Percentiles rank a stretch among this genome's conserved stretches.
These are phyloP conservation scores for Yponomeuta evonymella DNA, from an alignment of 2,888 invertebrate genomes.

Conservation along the genomic window DNA sequence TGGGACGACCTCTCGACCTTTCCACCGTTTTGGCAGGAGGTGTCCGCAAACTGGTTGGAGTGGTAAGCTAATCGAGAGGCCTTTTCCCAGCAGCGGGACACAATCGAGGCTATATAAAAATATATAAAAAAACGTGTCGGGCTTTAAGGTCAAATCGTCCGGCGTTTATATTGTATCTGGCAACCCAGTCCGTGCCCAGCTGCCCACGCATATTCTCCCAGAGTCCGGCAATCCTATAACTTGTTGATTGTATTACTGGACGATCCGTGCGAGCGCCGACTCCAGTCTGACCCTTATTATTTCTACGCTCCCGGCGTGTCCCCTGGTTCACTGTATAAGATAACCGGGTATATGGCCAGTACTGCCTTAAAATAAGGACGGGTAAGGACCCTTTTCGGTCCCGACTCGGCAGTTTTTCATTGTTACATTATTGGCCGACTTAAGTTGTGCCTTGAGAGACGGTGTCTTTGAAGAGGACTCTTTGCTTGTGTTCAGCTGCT, in stretches of 20 bases:
- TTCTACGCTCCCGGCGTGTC: neutral
- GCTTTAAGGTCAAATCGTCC: no score
- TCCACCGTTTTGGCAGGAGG: no score
- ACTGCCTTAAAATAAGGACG: neutral
- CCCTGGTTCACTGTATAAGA: neutral
- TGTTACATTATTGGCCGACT: neutral
- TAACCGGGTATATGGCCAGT: neutral
- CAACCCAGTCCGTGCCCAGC: neutral
- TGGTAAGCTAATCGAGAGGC: no score
- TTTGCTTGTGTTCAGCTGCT: no score
- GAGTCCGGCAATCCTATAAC: neutral
- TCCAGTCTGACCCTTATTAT: neutral
- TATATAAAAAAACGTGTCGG: no score
- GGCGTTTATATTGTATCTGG: neutral
- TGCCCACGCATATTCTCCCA: neutral
- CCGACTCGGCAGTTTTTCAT: neutral
- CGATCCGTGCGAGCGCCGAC: neutral
- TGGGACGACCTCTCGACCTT: no score
- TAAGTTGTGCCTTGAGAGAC: no score
- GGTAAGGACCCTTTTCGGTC: neutral
- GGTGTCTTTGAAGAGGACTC: no score
- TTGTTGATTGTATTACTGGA: neutral
- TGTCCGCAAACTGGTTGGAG: no score
- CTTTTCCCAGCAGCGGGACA: no score
- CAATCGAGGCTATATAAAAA: no score